phyloP scores from a whole-genome alignment of 2,888 invertebrate genomes.

The Chorisops tibialis region DNA sequence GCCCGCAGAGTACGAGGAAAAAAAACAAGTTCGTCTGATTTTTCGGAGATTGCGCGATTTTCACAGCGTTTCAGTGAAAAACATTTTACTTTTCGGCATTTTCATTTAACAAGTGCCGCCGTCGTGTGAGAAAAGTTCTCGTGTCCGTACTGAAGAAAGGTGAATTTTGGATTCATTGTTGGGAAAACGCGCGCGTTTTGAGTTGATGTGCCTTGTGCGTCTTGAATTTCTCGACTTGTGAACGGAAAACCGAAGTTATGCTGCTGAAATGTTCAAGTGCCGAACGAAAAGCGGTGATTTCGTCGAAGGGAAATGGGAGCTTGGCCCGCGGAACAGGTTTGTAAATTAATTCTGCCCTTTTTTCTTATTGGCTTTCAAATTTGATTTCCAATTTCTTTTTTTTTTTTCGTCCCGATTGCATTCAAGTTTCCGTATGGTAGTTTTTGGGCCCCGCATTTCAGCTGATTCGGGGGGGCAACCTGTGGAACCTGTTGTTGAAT shows the following conservation, averaged over 20 bases:
- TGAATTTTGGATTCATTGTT: neutral
- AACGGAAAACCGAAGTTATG: conserved; percentile 1
- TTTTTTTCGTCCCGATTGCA: neutral
- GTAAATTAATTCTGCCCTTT: neutral
- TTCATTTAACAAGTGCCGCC: no score
- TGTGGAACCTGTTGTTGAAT: conserved; percentile 3
- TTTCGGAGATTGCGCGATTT: no score
- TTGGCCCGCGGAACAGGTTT: conserved; percentile 16
- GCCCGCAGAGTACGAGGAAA: no score
- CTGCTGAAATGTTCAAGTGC: conserved; percentile 17
- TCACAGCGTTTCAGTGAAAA: no score
- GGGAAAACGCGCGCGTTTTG: neutral
- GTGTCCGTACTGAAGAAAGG: conserved; percentile 2
- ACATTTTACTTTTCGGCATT: no score
- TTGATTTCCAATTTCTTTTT: neutral
- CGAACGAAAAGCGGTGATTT: conserved; percentile 10
- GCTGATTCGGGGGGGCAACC: neutral
- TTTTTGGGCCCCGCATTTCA: neutral
- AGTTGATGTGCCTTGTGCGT: neutral
- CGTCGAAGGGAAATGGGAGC: conserved; percentile 17
- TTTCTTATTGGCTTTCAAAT: neutral
- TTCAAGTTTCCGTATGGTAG: conserved; percentile 6
- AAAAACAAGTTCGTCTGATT: no score
- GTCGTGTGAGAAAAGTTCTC: no score
- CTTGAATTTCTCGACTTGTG: neutral